These are phyloP conservation scores for Intellagama lesueurii DNA, from an alignment of 2,797 vertebrate species.

Conservation along the genomic window DNA sequence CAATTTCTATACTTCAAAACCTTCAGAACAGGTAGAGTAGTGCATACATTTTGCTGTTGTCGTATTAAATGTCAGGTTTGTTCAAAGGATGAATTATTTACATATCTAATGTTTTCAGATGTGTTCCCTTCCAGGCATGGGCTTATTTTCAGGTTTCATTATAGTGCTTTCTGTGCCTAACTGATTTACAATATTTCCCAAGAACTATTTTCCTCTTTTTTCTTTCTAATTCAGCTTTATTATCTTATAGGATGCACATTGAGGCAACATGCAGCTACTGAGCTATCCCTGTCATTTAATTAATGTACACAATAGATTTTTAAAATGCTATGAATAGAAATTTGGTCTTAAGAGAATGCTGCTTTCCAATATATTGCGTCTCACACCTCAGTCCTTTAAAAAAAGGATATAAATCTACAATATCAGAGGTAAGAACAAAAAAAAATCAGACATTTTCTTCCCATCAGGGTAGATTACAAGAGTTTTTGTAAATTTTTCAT, in stretches of 20 bases:
- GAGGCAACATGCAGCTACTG: slow-evolving; percentile 2
- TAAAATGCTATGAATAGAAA: slow-evolving; percentile 42
- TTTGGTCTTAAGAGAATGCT: neutral
- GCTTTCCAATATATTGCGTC: neutral
- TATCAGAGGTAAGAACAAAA: too few relatives aligned
- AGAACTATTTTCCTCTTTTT: slow-evolving; percentile 46
- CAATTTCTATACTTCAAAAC: neutral
- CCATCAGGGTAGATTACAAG: too few relatives aligned
- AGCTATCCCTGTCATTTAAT: slow-evolving; percentile 27
- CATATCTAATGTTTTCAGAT: slow-evolving; percentile 16
- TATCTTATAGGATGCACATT: slow-evolving; percentile 43
- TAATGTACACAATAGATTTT: slow-evolving; percentile 40
- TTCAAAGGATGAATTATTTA: neutral
- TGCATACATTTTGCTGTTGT: slow-evolving; percentile 6
- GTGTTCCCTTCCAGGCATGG: neutral
- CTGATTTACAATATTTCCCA: slow-evolving; percentile 8
- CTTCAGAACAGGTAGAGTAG: slow-evolving; percentile 16
- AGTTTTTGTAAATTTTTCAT: too few relatives aligned
- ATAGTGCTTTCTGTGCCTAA: slow-evolving; percentile 14
- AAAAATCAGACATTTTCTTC: too few relatives aligned
- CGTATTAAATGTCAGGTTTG: neutral
- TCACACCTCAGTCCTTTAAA: neutral
- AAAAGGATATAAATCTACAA: too few relatives aligned
- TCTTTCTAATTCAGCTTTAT: slow-evolving; percentile 50
- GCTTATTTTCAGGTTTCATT: slow-evolving; percentile 41